Evolutionary conservation across 2,113 vertebrate genomes (phyloP).

Genomic region (Gopherus evgoodei): DNA sequence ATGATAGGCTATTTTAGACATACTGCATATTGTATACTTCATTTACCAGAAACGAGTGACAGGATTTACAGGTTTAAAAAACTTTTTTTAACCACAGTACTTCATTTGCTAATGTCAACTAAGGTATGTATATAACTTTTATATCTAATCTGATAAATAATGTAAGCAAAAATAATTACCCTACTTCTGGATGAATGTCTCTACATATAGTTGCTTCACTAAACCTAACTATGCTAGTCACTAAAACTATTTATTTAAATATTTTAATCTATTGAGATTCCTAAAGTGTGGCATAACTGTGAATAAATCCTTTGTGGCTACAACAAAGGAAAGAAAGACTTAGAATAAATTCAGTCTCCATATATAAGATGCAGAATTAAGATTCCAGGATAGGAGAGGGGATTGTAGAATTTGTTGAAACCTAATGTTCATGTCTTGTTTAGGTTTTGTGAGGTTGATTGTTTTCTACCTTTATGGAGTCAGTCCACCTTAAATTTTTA

Average conservation of each 20-base stretch:
- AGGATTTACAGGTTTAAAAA: conserved; percentile 18
- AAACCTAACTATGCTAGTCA: not conserved
- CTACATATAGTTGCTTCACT: not conserved
- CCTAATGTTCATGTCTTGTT: not conserved
- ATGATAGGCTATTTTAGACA: not conserved
- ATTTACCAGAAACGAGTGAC: conserved; percentile 5
- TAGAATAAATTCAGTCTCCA: not conserved
- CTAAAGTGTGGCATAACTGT: not conserved
- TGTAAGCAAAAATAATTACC: not conserved
- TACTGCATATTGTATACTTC: not conserved
- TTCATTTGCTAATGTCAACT: conserved; percentile 1
- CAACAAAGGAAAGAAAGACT: not conserved
- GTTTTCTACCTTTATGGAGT: conserved; percentile 38
- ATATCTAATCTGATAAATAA: not conserved
- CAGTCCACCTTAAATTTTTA: conserved; percentile 79
- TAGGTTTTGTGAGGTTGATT: not conserved
- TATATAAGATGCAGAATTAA: not conserved
- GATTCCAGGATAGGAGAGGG: not conserved
- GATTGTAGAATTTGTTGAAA: not conserved
- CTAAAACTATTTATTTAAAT: not conserved
- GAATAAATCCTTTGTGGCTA: not conserved
- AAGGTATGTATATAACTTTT: not conserved
- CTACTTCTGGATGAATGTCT: not conserved
- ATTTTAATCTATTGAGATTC: conserved; percentile 1
- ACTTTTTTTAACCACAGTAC: not conserved